Base-by-base conservation (phyloP, 2,888 invertebrate genomes). In the Rhingia rostrata region DNA sequence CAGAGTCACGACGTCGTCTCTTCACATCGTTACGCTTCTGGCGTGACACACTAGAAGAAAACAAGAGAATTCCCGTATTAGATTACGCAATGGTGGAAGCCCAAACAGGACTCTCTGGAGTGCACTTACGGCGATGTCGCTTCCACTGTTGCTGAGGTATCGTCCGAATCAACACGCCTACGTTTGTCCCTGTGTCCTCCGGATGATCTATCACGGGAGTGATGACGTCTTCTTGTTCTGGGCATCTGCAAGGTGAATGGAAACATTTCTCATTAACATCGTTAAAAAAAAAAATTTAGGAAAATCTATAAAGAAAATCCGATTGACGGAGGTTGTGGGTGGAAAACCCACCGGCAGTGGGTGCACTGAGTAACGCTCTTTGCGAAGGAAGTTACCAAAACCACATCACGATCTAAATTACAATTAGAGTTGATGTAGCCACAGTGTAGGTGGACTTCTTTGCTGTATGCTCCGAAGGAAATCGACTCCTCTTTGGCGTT, bases 181-280 rank as follows among this genome's bases (percentile, higher is more conserved):
- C 95, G 93, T 91, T 96, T 96, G 86, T 94, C 92, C 86, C 91
- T 88, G 84, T 90, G 89, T 86, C 88, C 90, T 83, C 88, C 90
- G 54, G 92, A 90, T 85, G 92, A 90, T 87, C 93, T 92, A 86
- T 94, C 94, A 86, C 93, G 94, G 94, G 94, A 94, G 90, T 95
- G 95, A 91, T 96, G 95, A 92, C 96, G 95, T 93, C 96, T 95
- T 88, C 96, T 94, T 87, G 95, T 95, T 88, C 96, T 94, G 90
- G 96, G 96, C 96, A 96, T 96, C 96, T 96, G 43, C 6, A 93
- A 72, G 91, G 92, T 49, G 10, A 22, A 49, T n/a, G 5, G 30
- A 10, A 4, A 7, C 22, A 47, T 22, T 22, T 22, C 22, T 22
- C 1, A 3, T 7, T 22, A 9, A 49, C 22, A 49, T 3, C 9